Evolutionary conservation across 2,113 vertebrate genomes (phyloP), one percentile per base, ranked within the genome.

Genomic region (Prionailurus bengalensis): DNA sequence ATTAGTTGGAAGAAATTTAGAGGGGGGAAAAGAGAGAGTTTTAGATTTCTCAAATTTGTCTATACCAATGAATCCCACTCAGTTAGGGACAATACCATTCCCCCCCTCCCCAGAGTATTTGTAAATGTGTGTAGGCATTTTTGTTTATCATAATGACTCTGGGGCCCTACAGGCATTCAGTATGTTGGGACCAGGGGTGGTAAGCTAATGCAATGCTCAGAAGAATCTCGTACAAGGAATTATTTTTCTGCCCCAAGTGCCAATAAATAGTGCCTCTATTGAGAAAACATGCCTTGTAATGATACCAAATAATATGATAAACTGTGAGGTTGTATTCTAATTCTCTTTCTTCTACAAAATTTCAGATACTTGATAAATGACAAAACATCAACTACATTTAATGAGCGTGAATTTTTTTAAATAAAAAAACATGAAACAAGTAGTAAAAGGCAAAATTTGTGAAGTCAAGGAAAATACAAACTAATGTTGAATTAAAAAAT

Each of bases 321-420:
- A 53, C 36, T 79, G 17, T 53, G 39, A 94, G 5, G 11, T 27
- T 70, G 23, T 65, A 4, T 36, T 95, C 71, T 66, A 94, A 33
- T 65, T 93, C 23, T 71, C 29, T 79, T 78, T 89, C 45, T 92
- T 95, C 33, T 31, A n/a, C 11, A 95, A 68, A 45, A 70, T 78
- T 91, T 91, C 29, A 96, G 53, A 89, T 80, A 70, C 23, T 36
- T 97, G 93, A 76, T 89, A 96, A 91, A 71, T 61, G 25, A 45
- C 27, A 76, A 94, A 83, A 71, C 17, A 29, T 8, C 31, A 71
- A 71, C 23, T 78, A 78, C 0, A 73, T 79, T 84, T 96, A 76
- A 73, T 79, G 66, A 74, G 27, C 42, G 6, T 58, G 55, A 58
- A 82, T 91, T 65, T 48, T 84, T 84, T 65, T 13, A 48, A 94